Conservation (phyloP, 1,140 invertebrate genomes). For the Platorchestia sp. region DNA sequence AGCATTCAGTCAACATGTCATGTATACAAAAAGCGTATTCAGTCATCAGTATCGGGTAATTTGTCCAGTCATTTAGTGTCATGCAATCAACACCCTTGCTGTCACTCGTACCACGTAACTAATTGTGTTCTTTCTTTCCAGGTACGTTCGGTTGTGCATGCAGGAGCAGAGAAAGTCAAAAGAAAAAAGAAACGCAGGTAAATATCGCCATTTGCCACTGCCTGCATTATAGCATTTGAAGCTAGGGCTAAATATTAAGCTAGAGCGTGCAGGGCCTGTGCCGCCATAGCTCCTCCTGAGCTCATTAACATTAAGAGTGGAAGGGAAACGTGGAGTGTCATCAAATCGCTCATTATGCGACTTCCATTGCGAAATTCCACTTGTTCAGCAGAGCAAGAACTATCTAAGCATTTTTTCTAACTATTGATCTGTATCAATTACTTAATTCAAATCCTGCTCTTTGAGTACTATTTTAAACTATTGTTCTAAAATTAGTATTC, state of each 20-base stretch:
- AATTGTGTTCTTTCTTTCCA: slow-evolving; percentile 1
- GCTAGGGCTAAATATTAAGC: not conserved
- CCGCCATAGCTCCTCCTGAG: not conserved
- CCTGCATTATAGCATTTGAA: slow-evolving; percentile 10
- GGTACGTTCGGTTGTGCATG: slow-evolving; percentile 55
- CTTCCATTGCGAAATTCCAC: slow-evolving; percentile 22
- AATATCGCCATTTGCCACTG: slow-evolving; percentile 21
- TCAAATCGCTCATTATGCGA: not conserved
- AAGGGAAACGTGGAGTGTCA: not conserved
- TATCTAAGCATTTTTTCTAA: not conserved
- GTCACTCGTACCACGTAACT: not conserved
- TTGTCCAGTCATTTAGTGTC: too few relatives aligned
- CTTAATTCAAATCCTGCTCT: not conserved
- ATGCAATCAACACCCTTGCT: too few relatives aligned
- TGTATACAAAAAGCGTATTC: too few relatives aligned
- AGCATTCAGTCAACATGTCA: too few relatives aligned
- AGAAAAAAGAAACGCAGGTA: slow-evolving; percentile 55
- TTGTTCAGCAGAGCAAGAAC: not conserved
- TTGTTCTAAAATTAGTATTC: not conserved
- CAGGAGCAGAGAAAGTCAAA: slow-evolving; percentile 53
- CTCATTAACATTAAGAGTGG: not conserved
- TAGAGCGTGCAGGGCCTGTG: not conserved
- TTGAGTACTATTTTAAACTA: slow-evolving; percentile 7
- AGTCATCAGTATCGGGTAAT: too few relatives aligned
- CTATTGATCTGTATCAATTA: not conserved